These are phyloP conservation scores for Drosophila melanica DNA, from an alignment of 1,140 invertebrate genomes.

Conservation along the genomic window DNA sequence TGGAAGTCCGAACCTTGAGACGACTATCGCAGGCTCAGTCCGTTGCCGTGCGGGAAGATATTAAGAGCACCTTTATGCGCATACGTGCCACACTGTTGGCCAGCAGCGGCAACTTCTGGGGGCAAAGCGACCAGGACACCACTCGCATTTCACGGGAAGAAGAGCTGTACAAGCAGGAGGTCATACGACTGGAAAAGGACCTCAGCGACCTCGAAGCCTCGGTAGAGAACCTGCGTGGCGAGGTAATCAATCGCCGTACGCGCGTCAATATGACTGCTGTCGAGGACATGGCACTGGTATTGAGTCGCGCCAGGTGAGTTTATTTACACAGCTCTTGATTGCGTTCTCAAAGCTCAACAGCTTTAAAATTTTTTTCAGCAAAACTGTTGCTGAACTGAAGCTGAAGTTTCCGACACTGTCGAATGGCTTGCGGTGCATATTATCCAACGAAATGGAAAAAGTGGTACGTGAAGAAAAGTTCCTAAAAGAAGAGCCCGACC, in stretches of 20 bases:
- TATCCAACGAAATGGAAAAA: constrained; percentile 97
- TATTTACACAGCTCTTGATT: not conserved
- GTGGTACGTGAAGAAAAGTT: constrained; percentile 97
- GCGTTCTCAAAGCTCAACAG: no score
- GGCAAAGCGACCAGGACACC: constrained; percentile 84
- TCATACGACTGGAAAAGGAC: constrained; percentile 95
- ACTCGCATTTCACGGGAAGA: constrained; percentile 89
- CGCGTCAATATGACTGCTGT: constrained; percentile 98
- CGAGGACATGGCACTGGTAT: constrained; percentile 96
- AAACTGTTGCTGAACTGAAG: constrained; percentile 97
- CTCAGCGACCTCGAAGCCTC: constrained; percentile 96
- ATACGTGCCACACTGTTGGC: constrained; percentile 89
- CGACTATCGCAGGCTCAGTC: constrained; percentile 95
- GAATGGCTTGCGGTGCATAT: constrained; percentile 93
- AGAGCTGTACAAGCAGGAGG: constrained; percentile 95
- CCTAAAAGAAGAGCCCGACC: constrained; percentile 96
- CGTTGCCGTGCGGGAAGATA: constrained; percentile 94
- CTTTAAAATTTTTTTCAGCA: constrained; percentile 85
- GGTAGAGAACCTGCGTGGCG: constrained; percentile 96
- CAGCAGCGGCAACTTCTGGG: constrained; percentile 87
- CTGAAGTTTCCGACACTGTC: constrained; percentile 94
- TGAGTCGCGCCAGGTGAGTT: constrained; percentile 91
- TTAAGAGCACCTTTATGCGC: constrained; percentile 94
- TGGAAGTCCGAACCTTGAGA: constrained; percentile 93
- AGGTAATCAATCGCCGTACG: constrained; percentile 97